Evolutionary conservation across 2,797 vertebrate species (phyloP).

Genomic region (Sebastes taczanowskii): DNA sequence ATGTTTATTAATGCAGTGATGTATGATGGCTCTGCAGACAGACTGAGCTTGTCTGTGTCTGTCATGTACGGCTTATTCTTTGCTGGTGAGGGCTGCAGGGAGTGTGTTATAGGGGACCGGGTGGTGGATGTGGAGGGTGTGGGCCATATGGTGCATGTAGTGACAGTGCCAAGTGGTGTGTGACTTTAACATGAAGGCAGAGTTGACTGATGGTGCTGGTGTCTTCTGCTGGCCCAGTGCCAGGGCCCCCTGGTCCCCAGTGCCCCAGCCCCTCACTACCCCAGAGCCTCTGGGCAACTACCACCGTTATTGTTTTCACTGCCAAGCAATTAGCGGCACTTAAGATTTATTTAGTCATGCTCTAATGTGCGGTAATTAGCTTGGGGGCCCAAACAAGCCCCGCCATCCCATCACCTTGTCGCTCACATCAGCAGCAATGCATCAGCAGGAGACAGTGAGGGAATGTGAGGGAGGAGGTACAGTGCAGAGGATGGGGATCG

Average conservation of each 20-base stretch:
- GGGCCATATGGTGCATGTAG: conserved; percentile 69
- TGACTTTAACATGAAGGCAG: conserved; percentile 67
- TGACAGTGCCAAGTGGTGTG: conserved; percentile 76
- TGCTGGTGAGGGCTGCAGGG: conserved; percentile 59
- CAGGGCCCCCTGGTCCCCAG: conserved; percentile 75
- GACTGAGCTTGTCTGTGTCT: conserved; percentile 66
- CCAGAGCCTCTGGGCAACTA: conserved; percentile 85
- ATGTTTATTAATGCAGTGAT: conserved; percentile 83
- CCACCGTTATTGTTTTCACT: conserved; percentile 90
- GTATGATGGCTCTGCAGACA: conserved; percentile 74
- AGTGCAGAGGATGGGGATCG: conserved; percentile 45
- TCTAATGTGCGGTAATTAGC: conserved; percentile 90
- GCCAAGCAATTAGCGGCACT: conserved; percentile 91
- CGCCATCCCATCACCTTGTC: conserved; percentile 71
- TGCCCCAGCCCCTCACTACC: conserved; percentile 71
- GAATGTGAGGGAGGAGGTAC: conserved; percentile 66
- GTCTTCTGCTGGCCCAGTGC: conserved; percentile 80
- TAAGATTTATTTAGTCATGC: conserved; percentile 89
- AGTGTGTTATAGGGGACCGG: conserved; percentile 39
- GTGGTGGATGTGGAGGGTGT: conserved; percentile 47
- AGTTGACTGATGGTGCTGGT: conserved; percentile 73
- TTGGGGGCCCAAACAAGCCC: conserved; percentile 82
- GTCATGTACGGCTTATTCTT: conserved; percentile 67
- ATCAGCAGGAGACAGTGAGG: conserved; percentile 72
- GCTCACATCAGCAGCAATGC: conserved; percentile 60